phyloP scores from a whole-genome alignment of 2,888 invertebrate genomes.

The Horisme vitalbata region DNA sequence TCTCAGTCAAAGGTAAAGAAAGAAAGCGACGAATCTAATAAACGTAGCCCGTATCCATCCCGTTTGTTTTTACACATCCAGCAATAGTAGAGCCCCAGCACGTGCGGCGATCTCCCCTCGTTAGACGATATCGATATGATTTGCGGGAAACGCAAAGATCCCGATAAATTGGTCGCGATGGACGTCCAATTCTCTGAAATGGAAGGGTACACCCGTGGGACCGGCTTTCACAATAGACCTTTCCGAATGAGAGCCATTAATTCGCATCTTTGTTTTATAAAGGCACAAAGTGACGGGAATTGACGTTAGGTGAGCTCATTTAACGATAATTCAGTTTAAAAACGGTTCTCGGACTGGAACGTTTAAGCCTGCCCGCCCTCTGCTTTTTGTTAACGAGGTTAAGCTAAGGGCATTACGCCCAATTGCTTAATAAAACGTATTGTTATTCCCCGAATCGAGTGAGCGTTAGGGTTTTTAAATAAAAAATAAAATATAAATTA shows the following conservation, averaged over 20 bases:
- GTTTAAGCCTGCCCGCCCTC: slow-evolving; percentile 35
- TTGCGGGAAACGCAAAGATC: slow-evolving; percentile 55
- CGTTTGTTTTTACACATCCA: slow-evolving; percentile 71
- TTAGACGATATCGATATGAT: slow-evolving; percentile 58
- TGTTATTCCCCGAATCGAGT: slow-evolving; percentile 29
- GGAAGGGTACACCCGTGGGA: slow-evolving; percentile 77
- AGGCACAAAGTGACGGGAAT: slow-evolving; percentile 72
- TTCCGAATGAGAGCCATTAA: slow-evolving; percentile 78
- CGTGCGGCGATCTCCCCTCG: slow-evolving; percentile 46
- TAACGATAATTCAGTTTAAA: slow-evolving; percentile 63
- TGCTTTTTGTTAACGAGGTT: slow-evolving; percentile 28
- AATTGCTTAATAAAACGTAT: slow-evolving; percentile 37
- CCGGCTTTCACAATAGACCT: slow-evolving; percentile 75
- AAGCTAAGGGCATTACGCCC: slow-evolving; percentile 30
- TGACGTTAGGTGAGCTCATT: slow-evolving; percentile 71
- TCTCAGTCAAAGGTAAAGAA: slow-evolving; percentile 76
- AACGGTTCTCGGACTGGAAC: slow-evolving; percentile 47
- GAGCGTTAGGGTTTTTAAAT: slow-evolving; percentile 27
- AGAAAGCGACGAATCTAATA: slow-evolving; percentile 79
- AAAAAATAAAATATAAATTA: slow-evolving; percentile 29
- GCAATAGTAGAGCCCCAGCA: slow-evolving; percentile 52
- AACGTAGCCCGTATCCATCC: slow-evolving; percentile 73
- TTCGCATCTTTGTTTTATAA: slow-evolving; percentile 81
- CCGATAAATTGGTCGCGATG: slow-evolving; percentile 58
- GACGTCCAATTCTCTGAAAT: slow-evolving; percentile 78